phyloP scores from a whole-genome alignment of 2,888 invertebrate species.

The Apocheima hispidaria region DNA sequence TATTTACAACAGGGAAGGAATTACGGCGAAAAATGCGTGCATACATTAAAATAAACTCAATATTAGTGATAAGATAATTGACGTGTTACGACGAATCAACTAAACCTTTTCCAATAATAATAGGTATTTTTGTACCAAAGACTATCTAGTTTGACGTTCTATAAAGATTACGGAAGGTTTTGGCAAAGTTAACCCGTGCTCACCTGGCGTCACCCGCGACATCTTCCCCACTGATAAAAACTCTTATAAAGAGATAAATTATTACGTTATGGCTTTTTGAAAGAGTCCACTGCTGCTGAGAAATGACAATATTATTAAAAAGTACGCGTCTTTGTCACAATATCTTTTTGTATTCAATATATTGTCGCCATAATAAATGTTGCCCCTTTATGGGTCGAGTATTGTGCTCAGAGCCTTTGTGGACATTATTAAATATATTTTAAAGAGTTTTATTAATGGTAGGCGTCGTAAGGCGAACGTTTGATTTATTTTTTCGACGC shows the following conservation, averaged over 20 bases:
- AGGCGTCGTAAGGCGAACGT: slow-evolving; percentile 80
- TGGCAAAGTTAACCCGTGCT: slow-evolving; percentile 77
- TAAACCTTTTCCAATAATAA: neutral
- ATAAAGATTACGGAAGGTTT: slow-evolving; percentile 53
- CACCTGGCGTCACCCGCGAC: slow-evolving; percentile 72
- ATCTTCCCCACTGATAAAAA: slow-evolving; percentile 81
- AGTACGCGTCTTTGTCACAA: slow-evolving; percentile 85
- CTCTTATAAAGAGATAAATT: slow-evolving; percentile 86
- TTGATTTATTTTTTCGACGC: slow-evolving; percentile 86
- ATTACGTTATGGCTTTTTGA: slow-evolving; percentile 86
- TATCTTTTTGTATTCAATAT: slow-evolving; percentile 86
- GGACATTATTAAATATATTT: slow-evolving; percentile 86
- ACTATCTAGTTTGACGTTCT: slow-evolving; percentile 32
- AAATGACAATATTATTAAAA: slow-evolving; percentile 87
- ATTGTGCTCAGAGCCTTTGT: slow-evolving; percentile 83
- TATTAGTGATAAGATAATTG: too few species aligned
- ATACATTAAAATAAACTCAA: too few species aligned
- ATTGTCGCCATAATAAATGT: slow-evolving; percentile 86
- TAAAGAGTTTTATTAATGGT: slow-evolving; percentile 86
- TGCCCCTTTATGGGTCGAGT: slow-evolving; percentile 81
- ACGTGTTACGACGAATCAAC: too few species aligned
- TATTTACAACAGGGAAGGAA: slow-evolving; percentile 53
- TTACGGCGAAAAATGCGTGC: slow-evolving; percentile 30
- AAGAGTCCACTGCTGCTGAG: slow-evolving; percentile 86
- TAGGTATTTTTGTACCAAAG: slow-evolving; percentile 27